Evolutionary conservation across 2,113 vertebrate genomes (phyloP), one percentile per base, ranked within the genome.

Genomic region (Brachyhypopomus gauderio): DNA sequence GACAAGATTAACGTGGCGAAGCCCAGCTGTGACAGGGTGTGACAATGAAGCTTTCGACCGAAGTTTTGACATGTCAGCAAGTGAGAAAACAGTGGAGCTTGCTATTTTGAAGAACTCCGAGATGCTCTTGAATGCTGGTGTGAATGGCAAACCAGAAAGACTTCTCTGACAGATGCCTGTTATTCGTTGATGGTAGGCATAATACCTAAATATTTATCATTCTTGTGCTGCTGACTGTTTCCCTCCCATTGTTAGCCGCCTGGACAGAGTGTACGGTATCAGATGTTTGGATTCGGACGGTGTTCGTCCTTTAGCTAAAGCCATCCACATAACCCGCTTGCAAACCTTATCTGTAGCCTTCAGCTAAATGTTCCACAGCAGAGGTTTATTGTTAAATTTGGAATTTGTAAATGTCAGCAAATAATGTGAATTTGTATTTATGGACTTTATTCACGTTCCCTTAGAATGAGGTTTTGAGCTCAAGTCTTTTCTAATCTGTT

Each of bases 31-130:
- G 59, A 30, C 75, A 1, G 90, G 86, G 5, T 86, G 86, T 16
- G 83, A 89, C 71, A 94, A 93, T 81, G 38, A 12, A 45, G 91
- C 87, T 0, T 93, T 89, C 66, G 91, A 91, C 17, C 69, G n/a
- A 16, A 81, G 80, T 25, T 12, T 30, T 1, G 90, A 90, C 72
- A 23, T 20, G 0, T 3, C 72, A 22, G n/a, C 59, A 4, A 70
- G 67, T 1, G 82, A 83, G 3, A 92, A 84, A 69, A 89, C 79
- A 45, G 64, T 92, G 83, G 91, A 92, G 78, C 3, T 93, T 83
- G 89, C 82, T 1, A 79, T 83, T 22, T 6, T 92, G 82, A 86
- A 64, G 81, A 84, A 36, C 82, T 79, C 90, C 0, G 82, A 75
- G 48, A 85, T 74, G 75, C 19, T 70, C 70, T 34, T 82, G 75